Base-by-base conservation (phyloP, 2,797 vertebrate species). In the Spondyliosoma cantharus region DNA sequence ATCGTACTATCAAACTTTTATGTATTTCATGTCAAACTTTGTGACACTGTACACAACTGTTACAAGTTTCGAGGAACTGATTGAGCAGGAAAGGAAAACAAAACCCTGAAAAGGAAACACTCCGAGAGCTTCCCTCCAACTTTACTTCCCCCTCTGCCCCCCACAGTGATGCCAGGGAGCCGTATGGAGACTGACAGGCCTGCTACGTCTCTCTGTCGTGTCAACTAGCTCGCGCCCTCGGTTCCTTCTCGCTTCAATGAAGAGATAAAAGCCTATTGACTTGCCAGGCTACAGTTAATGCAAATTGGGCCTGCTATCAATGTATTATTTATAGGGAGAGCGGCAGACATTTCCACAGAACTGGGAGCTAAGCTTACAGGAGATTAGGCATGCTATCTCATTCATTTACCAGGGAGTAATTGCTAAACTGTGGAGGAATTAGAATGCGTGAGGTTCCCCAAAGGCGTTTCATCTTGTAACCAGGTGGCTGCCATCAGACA, bases 231-330 rank as follows among this genome's bases (percentile, higher is more conserved):
- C 67, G 89, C 80, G 74, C 88, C 93, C 90, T 92, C 83, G 72
- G 81, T 90, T 91, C 84, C 91, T 91, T 83, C 87, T 91, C 77
- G 90, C 92, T 92, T 94, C 91, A 94, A 89, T 92, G 82, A 90
- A 90, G 90, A 94, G 95, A 95, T 95, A 95, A 94, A 95, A 94
- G 92, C 90, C 92, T 92, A 94, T 93, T 93, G 93, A 95, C 93
- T 94, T 90, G 90, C 90, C 82, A 83, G 84, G 91, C 92, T 94
- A 92, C 92, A 90, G 92, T 93, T 94, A 93, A 95, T 95, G 95
- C 95, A 95, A 95, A 96, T 94, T 93, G 90, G 81, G 87, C 87
- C 88, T 77, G 90, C 93, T 94, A 95, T 94, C 93, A 88, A 93
- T 93, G 93, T 91, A 93, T 95, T 95, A 95, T 94, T 95, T 94